These are phyloP conservation scores for Cryptophagus acutangulus DNA, from an alignment of 2,888 invertebrate genomes.

Conservation along the genomic window DNA sequence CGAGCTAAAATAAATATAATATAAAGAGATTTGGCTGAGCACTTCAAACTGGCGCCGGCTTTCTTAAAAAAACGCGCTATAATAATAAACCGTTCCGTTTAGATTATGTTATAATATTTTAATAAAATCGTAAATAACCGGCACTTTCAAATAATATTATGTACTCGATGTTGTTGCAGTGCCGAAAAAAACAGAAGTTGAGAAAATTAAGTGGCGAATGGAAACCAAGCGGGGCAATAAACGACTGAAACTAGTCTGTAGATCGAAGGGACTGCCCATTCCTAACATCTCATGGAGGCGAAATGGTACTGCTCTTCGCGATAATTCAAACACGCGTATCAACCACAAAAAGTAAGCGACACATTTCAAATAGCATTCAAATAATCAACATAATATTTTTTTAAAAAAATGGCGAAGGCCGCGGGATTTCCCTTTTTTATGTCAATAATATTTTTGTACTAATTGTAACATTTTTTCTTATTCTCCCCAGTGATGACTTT, in stretches of 20 bases:
- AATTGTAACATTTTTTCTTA: conserved; percentile 3
- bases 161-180: conserved; percentile 6
- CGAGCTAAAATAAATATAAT: too few species aligned
- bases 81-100: too few species aligned
- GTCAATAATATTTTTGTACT: conserved; percentile 1
- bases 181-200: conserved; percentile 7
- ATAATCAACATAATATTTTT: conserved; percentile 3
- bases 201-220: neutral
- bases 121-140: neutral
- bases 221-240: conserved; percentile 14
- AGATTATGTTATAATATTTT: neutral
- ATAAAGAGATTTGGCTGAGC: too few species aligned
- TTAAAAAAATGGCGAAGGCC: too few species aligned
- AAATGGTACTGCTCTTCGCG: conserved; percentile 62
- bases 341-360: conserved; percentile 55
- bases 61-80: too few species aligned
- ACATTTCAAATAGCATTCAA: neutral
- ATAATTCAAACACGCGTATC: conserved; percentile 56
- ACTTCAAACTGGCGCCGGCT: too few species aligned
- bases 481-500: neutral
- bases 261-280: conserved; percentile 70
- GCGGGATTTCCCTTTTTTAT: too few species aligned
- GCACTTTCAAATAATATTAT: neutral
- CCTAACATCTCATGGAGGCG: conserved; percentile 81
- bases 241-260: conserved; percentile 64